Evolutionary conservation across 2,888 invertebrate species (phyloP), one percentile per base, ranked within the genome.

Genomic region (Nomada ferruginata): DNA sequence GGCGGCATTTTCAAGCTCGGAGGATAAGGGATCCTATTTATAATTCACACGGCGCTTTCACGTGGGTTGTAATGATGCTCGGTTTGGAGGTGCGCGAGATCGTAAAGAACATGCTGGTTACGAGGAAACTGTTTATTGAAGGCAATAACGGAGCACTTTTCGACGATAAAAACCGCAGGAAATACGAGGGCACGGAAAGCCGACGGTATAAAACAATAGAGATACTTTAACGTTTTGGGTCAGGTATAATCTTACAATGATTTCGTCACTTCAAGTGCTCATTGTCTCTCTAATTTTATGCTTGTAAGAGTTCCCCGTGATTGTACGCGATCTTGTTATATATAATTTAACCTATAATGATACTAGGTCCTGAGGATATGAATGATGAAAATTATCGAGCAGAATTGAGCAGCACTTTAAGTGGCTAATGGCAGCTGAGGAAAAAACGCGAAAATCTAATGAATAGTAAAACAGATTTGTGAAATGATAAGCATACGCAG

Each of bases 11-110:
- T 29, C 52, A 53, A 59, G 42, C 20, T 42, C 26, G 18, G 42
- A n/a, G 52, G 42, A 68, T 59, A 59, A 52, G 42, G 36, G 23
- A 42, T 68, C 42, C 63, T 74, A 59, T 74, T 74, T 68, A 68
- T 74, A 60, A 68, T 60, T 42, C 68, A 26, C 59, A 11, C 59
- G 59, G 29, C 26, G 59, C n/a, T 50, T 52, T 68, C 68, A 42
- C 74, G 74, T 74, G 74, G 74, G 74, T 18, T n/a, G 68, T 68
- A 68, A 74, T 52, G 68, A 68, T 23, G 68, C 26, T 36, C 68
- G 42, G 26, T 60, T 52, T 74, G 59, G 11, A 74, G n/a, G 68
- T 68, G 68, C 59, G 74, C 59, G 59, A 52, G 74, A 60, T 60
- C 60, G 59, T 60, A 68, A 74, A 74, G 66, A 74, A 74, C 57